phyloP scores from a whole-genome alignment of 2,113 vertebrate genomes.

The Kryptolebias marmoratus region DNA sequence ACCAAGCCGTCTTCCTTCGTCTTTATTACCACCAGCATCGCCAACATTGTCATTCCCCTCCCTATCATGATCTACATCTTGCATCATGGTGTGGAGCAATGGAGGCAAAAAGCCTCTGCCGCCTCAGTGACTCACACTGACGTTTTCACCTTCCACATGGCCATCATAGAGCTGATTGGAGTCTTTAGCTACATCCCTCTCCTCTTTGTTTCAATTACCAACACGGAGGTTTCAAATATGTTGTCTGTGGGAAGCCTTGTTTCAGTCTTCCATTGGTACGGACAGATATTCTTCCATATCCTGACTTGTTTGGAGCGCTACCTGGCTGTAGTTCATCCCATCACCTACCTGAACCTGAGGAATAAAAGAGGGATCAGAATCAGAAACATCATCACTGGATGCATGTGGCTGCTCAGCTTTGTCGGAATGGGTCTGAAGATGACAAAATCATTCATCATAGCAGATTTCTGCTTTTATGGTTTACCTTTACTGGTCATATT shows the following conservation, averaged over 20 bases:
- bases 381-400: background rate
- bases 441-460: accelerated
- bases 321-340: constrained; percentile 17
- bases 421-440: accelerated
- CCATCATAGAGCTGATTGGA: background rate
- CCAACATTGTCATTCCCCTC: background rate
- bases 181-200: background rate
- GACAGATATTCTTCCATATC: background rate
- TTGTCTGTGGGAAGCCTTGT: accelerated
- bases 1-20: background rate
- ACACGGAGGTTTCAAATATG: background rate
- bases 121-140: background rate
- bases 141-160: background rate
- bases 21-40: accelerated
- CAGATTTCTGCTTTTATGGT: background rate
- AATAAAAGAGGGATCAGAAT: background rate
- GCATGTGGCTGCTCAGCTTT: background rate
- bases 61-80: background rate
- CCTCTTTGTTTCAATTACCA: background rate
- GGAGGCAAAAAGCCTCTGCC: too few relatives aligned
- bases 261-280: background rate
- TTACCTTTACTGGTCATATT: background rate
- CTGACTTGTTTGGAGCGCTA: constrained; percentile 8
- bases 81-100: background rate
- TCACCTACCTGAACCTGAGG: constrained; percentile 3